Percentiles rank a stretch among this genome's conserved stretches.
Conservation (phyloP, 2,113 vertebrate genomes). For the Connochaetes taurinus region DNA sequence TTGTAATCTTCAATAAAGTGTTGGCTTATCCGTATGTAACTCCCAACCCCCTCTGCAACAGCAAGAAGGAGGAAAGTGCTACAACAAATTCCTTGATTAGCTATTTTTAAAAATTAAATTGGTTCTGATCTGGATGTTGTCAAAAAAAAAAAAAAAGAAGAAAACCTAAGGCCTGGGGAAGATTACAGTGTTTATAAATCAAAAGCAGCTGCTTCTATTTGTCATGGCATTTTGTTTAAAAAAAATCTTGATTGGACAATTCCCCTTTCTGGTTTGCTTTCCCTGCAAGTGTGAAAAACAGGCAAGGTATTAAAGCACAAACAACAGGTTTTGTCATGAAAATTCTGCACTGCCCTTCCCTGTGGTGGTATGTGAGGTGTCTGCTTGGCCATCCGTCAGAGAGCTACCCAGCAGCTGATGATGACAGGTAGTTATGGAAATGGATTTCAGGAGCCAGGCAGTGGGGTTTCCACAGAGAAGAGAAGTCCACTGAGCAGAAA, state of each 20-base stretch:
- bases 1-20: not conserved
- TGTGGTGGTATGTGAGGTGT: not conserved
- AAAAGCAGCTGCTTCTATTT: constrained; percentile 77
- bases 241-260: constrained; percentile 70
- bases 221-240: constrained; percentile 71
- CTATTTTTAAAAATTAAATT: constrained; percentile 68
- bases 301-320: constrained; percentile 34
- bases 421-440: constrained; percentile 46
- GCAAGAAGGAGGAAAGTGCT: not conserved
- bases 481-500: not conserved
- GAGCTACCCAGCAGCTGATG: constrained; percentile 11
- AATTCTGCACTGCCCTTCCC: constrained; percentile 27
- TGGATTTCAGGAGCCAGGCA: constrained; percentile 12
- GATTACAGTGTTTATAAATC: constrained; percentile 79
- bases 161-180: constrained; percentile 70
- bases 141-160: constrained; percentile 73
- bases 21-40: not conserved
- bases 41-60: not conserved
- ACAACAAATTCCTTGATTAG: constrained; percentile 55
- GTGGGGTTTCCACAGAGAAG: not conserved
- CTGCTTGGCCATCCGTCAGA: constrained; percentile 33
- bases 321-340: constrained; percentile 37
- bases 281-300: constrained; percentile 54
- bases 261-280: constrained; percentile 49
- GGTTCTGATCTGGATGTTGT: constrained; percentile 70